These are phyloP conservation scores for Chloropsis cyanopogon DNA, from an alignment of 2,113 vertebrate genomes.

Conservation along the genomic window DNA sequence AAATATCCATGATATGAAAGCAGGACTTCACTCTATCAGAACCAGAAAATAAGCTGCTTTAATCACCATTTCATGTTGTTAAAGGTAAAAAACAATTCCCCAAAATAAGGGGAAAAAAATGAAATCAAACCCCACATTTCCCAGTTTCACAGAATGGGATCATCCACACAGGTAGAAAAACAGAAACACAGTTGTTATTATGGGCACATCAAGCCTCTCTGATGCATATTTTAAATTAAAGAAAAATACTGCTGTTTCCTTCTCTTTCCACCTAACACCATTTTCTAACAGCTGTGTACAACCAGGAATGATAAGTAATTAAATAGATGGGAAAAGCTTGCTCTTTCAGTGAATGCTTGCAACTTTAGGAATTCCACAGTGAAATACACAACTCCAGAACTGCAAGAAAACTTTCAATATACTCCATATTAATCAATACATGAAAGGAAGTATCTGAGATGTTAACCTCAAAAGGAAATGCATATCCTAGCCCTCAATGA, in stretches of 20 bases:
- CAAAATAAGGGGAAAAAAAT: not conserved
- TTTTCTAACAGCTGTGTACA: not conserved
- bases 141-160: not conserved
- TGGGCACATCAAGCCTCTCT: not conserved
- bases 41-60: not conserved
- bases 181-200: not conserved
- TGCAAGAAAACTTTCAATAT: not conserved
- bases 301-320: not conserved
- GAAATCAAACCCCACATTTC: not conserved
- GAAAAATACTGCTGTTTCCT: not conserved
- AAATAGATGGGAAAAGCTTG: not conserved
- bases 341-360: not conserved
- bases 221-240: not conserved
- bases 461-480: not conserved
- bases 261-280: not conserved
- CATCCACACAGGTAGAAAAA: not conserved
- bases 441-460: not conserved
- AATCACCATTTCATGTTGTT: not conserved
- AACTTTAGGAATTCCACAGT: not conserved
- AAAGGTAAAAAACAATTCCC: not conserved
- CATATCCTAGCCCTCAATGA: not conserved
- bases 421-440: not conserved
- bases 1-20: constrained; percentile 98
- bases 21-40: constrained; percentile 90
- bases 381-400: not conserved